phyloP scores from a whole-genome alignment of 2,797 vertebrate species.

The Scolopax bukidnonensis region DNA sequence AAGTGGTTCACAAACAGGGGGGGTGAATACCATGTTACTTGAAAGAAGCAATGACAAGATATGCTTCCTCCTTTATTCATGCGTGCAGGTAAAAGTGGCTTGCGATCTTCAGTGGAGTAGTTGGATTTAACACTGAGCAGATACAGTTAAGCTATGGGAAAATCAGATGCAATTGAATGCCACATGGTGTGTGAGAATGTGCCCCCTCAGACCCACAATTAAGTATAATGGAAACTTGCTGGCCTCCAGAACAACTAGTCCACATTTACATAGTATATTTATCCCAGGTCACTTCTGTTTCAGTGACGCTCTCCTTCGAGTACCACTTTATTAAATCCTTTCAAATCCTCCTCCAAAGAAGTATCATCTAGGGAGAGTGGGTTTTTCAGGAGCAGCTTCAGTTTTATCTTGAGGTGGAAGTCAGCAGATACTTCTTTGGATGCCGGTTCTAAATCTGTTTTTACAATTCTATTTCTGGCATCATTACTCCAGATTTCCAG shows the following conservation, averaged over 20 bases:
- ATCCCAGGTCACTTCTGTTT: not conserved
- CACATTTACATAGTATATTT: not conserved
- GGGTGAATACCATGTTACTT: not conserved
- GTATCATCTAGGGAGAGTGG: not conserved
- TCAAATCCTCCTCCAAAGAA: not conserved
- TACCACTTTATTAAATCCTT: not conserved
- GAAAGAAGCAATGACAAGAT: not conserved
- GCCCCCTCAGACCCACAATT: not conserved
- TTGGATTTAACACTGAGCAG: not conserved
- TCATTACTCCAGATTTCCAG: slow-evolving; percentile 23
- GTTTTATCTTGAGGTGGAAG: slow-evolving; percentile 16
- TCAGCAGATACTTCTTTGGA: slow-evolving; percentile 44
- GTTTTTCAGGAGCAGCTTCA: not conserved
- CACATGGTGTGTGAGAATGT: not conserved
- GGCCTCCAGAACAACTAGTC: not conserved
- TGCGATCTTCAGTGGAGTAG: not conserved
- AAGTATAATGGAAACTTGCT: not conserved
- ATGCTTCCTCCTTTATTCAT: not conserved
- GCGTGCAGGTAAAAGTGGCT: not conserved
- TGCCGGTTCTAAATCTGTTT: slow-evolving; percentile 39
- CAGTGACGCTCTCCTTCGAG: not conserved
- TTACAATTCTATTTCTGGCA: slow-evolving; percentile 47
- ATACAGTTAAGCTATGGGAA: not conserved
- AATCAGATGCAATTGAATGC: not conserved
- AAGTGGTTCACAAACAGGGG: not conserved